Evolutionary conservation across 2,113 vertebrate species (phyloP), one percentile per base, ranked within the genome.

Genomic region (Salvator merianae): DNA sequence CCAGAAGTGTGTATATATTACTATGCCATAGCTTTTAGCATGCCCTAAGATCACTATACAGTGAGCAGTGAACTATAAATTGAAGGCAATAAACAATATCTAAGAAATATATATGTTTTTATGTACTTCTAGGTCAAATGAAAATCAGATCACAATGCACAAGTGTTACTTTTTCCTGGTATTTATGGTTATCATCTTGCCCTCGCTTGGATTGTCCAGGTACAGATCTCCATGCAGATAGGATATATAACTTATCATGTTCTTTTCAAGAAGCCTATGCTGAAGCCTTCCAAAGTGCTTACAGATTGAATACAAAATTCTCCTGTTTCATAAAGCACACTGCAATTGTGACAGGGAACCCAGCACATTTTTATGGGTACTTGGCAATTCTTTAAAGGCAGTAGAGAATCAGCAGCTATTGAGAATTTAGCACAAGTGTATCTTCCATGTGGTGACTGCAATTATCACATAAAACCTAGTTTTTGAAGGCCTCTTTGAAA

Each of bases 171-270:
- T 99, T 84, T 97, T 99, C 80, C 93, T 99, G 91, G 97, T 99
- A 79, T 99, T 99, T 93, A 99, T 99, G 98, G 98, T 99, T 84
- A 97, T 99, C 93, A 97, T 99, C 90, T 95, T 99, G 89, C 99
- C 99, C 55, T 99, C 99, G 0, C 96, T 99, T 86, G 98, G 98
- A 47, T 95, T 99, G 65, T 97, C 97, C 91, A 99, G 98, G 98
- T 99, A 97, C 0, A 0, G 53, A 55, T 2, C 43, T 78, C 38
- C 1, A 53, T 73, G 7, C 38, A 24, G 63, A 22, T 71, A 8
- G 3, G 28, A n/a, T 5, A 71, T 7, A 28, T 12, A 7, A 9
- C 32, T 40, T 40, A 38, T 18, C 7, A 3, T 12, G 16, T 73
- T 8, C 70, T n/a, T 40, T 47, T 55, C 4, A 50, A 34, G 36